phyloP scores from a whole-genome alignment of 2,888 invertebrate genomes.

The Actias luna region DNA sequence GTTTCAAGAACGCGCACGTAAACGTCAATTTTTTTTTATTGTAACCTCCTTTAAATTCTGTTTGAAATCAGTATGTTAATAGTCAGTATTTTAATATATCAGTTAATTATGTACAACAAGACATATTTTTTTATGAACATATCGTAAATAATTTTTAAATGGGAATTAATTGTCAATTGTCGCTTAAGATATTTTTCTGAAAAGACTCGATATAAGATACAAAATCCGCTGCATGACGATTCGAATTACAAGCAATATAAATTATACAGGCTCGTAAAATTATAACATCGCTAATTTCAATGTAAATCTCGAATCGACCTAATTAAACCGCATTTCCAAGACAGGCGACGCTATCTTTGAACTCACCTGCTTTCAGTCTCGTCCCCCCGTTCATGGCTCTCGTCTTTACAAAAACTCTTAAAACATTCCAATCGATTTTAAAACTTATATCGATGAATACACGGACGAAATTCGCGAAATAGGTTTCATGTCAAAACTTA shows the following conservation, averaged over 20 bases:
- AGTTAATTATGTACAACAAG: too few species aligned
- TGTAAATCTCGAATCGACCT: slow-evolving; percentile 60
- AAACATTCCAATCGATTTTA: slow-evolving; percentile 21
- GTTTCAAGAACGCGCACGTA: too few species aligned
- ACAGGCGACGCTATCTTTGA: slow-evolving; percentile 74
- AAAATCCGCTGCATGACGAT: background rate
- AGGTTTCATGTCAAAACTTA: slow-evolving; percentile 35
- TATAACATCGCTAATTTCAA: slow-evolving; percentile 27
- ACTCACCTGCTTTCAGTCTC: slow-evolving; percentile 70
- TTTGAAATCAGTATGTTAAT: too few species aligned
- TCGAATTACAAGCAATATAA: slow-evolving; percentile 8
- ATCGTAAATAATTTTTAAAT: too few species aligned
- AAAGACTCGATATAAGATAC: background rate
- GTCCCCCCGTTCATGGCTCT: slow-evolving; percentile 37
- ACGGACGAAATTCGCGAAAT: slow-evolving; percentile 29
- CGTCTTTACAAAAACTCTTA: slow-evolving; percentile 31
- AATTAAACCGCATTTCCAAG: slow-evolving; percentile 64
- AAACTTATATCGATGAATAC: slow-evolving; percentile 17
- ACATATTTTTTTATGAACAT: too few species aligned
- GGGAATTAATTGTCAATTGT: too few species aligned
- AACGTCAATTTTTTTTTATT: too few species aligned
- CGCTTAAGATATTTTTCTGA: too few species aligned
- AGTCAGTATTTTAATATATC: too few species aligned
- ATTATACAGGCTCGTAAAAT: slow-evolving; percentile 5
- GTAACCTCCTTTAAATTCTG: too few species aligned